Conservation (phyloP, 2,797 vertebrate genomes). For the Poecilia gillii region DNA sequence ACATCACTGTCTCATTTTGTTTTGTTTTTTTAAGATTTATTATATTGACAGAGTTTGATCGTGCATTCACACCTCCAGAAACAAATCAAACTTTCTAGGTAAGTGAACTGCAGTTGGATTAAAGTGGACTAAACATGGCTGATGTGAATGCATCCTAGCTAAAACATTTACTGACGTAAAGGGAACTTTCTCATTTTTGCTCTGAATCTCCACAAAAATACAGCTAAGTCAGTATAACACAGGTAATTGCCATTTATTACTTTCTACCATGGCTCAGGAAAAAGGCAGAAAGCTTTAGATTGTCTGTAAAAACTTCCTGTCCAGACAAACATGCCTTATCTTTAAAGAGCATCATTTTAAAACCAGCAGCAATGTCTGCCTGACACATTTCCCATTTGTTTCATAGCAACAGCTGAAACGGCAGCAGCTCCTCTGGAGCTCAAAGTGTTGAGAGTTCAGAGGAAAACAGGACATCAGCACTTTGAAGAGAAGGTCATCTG, state of each 20-base stretch:
- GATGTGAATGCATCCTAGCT: no score
- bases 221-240: background rate
- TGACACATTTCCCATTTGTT: slow-evolving; percentile 53
- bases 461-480: slow-evolving; percentile 65
- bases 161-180: no score
- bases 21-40: background rate
- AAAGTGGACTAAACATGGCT: no score
- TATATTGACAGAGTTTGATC: background rate
- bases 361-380: slow-evolving; percentile 9
- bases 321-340: background rate
- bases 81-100: no score
- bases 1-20: background rate
- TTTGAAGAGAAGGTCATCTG: slow-evolving; percentile 69
- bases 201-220: background rate
- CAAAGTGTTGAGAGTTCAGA: slow-evolving; percentile 46
- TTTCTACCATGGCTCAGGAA: background rate
- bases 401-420: slow-evolving; percentile 63
- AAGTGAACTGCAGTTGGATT: no score
- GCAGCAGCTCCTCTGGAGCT: slow-evolving; percentile 39
- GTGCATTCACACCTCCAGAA: no score
- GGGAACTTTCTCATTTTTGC: no score
- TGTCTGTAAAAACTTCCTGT: background rate
- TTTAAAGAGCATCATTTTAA: slow-evolving; percentile 1
- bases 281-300: background rate
- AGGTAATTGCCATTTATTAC: background rate